Conservation (phyloP, 1,140 invertebrate species). For the Steinernema feltiae region DNA sequence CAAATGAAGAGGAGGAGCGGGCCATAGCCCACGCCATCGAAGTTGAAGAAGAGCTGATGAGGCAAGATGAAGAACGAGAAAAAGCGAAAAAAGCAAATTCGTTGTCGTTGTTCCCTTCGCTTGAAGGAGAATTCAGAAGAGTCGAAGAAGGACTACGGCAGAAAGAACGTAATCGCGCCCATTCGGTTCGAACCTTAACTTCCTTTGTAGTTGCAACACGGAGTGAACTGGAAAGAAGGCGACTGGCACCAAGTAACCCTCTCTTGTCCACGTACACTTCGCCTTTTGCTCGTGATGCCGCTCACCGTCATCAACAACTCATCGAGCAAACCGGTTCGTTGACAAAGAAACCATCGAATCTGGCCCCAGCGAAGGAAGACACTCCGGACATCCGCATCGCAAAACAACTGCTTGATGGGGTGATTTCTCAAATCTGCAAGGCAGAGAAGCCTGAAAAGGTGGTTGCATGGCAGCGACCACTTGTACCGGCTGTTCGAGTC, state of each 20-base stretch:
- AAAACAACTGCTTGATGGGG: neutral
- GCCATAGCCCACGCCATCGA: slow-evolving; percentile 39
- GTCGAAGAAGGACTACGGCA: slow-evolving; percentile 7
- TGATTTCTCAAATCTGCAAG: slow-evolving; percentile 2
- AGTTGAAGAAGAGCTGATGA: slow-evolving; percentile 32
- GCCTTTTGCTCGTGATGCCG: neutral
- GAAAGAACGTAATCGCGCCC: neutral
- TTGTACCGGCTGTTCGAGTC: neutral
- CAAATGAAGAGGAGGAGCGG: slow-evolving; percentile 36
- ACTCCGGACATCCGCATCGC: neutral
- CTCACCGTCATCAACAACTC: neutral
- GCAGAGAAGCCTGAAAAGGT: neutral
- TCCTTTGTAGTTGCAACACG: neutral
- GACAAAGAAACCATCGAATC: neutral
- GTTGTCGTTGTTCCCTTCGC: neutral
- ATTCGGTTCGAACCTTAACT: neutral
- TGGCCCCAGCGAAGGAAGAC: neutral
- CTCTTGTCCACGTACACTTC: neutral
- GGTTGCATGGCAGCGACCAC: neutral
- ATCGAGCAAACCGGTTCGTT: neutral
- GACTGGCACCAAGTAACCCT: neutral
- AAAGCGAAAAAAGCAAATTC: neutral
- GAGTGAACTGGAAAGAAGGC: neutral
- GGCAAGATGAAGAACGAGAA: slow-evolving; percentile 18
- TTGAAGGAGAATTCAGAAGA: neutral